Evolutionary conservation across 2,797 vertebrate species (phyloP), one percentile per base, ranked within the genome.

Genomic region (Siniperca undulata): DNA sequence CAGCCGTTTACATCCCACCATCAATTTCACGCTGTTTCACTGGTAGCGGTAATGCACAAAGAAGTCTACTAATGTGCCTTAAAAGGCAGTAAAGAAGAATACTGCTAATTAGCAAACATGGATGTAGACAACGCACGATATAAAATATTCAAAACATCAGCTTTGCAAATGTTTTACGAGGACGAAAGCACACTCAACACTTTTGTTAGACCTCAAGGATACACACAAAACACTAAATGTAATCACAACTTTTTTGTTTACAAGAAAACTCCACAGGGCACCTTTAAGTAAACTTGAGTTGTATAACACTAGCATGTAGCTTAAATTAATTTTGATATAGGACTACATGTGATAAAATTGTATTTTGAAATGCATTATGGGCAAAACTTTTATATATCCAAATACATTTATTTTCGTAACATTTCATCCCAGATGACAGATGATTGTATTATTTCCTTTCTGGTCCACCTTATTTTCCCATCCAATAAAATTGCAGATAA

Each of bases 401-500:
- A 75, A 70, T 42, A 14, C 5, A 19, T 67, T 83, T 42, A 5
- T 53, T 59, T 38, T n/a, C 38, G 19, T 50, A 19, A 8, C n/a
- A 71, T 77, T 75, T 78, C 22, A 16, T 42, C 55, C 42, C 30
- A 9, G 27, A 42, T 42, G 40, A 27, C 48, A 68, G 27, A 58
- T 72, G 38, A 78, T 55, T 20, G 36, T 4, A 75, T 66, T 42
- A 30, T 65, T 27, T 72, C 42, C 53, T 52, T 20, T 55, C 30
- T 64, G 38, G 55, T 68, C 6, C 36, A 53, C n/a, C 5, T 71
- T 38, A 59, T 60, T 73, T 82, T 84, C 66, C 62, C 80, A 56
- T 83, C 40, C 46, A 71, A 53, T 24, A 44, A 55, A 64, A 72
- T 11, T 75, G 70, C 60, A 70, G 44, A 77, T 81, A 70, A 68